A percentile compares a stretch with the other conserved stretches of the same genome.
Evolutionary conservation across 2,888 invertebrate species (phyloP).

Genomic region (Neoascia interrupta): DNA sequence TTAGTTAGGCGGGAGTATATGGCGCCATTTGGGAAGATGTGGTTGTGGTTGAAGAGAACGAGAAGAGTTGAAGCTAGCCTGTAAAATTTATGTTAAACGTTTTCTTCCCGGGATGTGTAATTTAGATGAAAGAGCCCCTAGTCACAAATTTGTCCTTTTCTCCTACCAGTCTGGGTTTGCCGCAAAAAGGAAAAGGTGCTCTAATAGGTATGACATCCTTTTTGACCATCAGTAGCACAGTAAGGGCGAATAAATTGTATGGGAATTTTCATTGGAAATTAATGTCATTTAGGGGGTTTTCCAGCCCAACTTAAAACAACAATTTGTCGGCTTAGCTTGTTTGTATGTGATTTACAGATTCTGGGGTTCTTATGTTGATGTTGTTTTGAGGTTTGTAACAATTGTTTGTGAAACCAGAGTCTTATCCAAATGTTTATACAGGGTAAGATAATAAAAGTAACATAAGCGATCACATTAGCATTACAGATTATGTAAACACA

Average conservation of each 20-base stretch:
- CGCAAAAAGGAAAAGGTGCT: slow-evolving; percentile 52
- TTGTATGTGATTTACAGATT: too few species aligned
- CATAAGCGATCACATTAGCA: too few species aligned
- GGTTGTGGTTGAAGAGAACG: slow-evolving; percentile 31
- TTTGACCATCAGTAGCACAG: slow-evolving; percentile 56
- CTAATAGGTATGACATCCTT: slow-evolving; percentile 56
- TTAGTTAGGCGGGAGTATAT: slow-evolving; percentile 1
- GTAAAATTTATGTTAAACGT: slow-evolving; percentile 43
- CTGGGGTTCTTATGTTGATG: too few species aligned
- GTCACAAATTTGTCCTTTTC: slow-evolving; percentile 23
- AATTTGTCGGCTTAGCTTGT: too few species aligned
- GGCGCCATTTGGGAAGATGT: slow-evolving; percentile 32
- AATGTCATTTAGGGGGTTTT: slow-evolving; percentile 40
- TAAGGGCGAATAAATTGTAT: slow-evolving; percentile 55
- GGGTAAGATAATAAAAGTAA: too few species aligned
- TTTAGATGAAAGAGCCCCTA: slow-evolving; percentile 43
- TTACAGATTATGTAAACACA: too few species aligned
- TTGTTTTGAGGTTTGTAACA: too few species aligned
- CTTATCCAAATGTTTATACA: too few species aligned
- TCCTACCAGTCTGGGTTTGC: not conserved
- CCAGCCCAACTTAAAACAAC: too few species aligned
- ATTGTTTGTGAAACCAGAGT: too few species aligned
- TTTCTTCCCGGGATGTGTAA: slow-evolving; percentile 42
- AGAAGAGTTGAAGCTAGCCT: too few species aligned
- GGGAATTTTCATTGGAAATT: slow-evolving; percentile 58